Evolutionary conservation across 2,797 vertebrate genomes (phyloP).

Genomic region (Gadopsis bispinosus): DNA sequence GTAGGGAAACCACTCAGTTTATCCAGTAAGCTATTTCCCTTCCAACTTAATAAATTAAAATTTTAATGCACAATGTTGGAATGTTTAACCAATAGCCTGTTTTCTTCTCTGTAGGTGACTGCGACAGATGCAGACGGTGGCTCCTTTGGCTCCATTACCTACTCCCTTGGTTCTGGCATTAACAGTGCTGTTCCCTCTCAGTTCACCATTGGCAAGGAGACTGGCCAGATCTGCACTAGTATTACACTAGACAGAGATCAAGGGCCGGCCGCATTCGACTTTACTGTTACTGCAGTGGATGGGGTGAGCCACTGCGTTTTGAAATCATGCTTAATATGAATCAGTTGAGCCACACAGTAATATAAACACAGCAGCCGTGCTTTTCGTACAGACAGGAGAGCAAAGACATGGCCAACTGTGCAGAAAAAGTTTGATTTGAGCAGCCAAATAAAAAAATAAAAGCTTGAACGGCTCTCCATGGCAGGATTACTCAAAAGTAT

Average conservation of each 20-base stretch:
- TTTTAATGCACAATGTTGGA: slow-evolving; percentile 31
- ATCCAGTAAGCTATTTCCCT: slow-evolving; percentile 31
- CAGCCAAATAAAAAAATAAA: slow-evolving; percentile 62
- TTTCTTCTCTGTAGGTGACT: slow-evolving; percentile 86
- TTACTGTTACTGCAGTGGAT: slow-evolving; percentile 93
- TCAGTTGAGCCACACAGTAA: slow-evolving; percentile 65
- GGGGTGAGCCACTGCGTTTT: slow-evolving; percentile 88
- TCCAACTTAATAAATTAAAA: slow-evolving; percentile 31
- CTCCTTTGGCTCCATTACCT: slow-evolving; percentile 90
- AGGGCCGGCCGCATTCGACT: slow-evolving; percentile 90
- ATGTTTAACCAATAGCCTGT: slow-evolving; percentile 47
- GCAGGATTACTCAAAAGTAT: slow-evolving; percentile 60
- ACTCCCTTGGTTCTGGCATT: slow-evolving; percentile 91
- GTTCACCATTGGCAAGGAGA: slow-evolving; percentile 90
- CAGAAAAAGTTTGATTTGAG: slow-evolving; percentile 52
- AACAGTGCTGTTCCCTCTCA: slow-evolving; percentile 84
- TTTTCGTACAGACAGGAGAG: slow-evolving; percentile 62
- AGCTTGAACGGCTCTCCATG: slow-evolving; percentile 62
- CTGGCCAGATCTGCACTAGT: slow-evolving; percentile 91
- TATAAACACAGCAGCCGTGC: slow-evolving; percentile 65
- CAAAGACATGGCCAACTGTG: slow-evolving; percentile 58
- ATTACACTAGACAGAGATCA: slow-evolving; percentile 92
- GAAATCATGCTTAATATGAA: slow-evolving; percentile 71
- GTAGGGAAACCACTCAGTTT: slow-evolving; percentile 45
- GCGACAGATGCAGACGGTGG: slow-evolving; percentile 94